Base-by-base conservation (phyloP, 2,113 vertebrate genomes). In the Platichthys stellatus region DNA sequence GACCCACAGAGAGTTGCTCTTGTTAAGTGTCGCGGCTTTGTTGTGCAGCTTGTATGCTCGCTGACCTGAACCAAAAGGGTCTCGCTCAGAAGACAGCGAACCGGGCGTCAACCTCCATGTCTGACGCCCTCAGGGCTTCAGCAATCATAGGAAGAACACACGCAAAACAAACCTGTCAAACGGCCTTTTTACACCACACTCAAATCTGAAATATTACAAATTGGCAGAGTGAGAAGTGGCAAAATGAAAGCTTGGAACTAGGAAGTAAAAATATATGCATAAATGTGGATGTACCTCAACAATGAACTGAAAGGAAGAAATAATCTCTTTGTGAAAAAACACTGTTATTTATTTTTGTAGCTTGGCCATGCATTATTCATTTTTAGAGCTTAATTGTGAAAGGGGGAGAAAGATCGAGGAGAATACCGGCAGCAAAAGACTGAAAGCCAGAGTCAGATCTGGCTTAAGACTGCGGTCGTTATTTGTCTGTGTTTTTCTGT, bases 41-140 rank as follows among this genome's bases (percentile, higher is more conserved):
- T 84, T 79, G 45, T 54, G 72, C 51, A 2, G 53, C 63, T 76
- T 83, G 72, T 72, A 74, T 83, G 87, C 76, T 87, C 86, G 59
- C 45, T 91, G 89, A 92, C 86, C 89, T 92, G 80, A 88, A 89
- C 62, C 49, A 77, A 89, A 31, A 74, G 63, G 76, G 77, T 89
- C 76, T 72, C 11, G 15, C 66, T 81, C 58, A 0, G 61, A 84
- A 66, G 76, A 79, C 83, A 83, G 69, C 14, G 13, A 78, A 77
- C 43, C 61, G 14, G 6, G 49, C 49, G 69, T 81, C 61, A 60
- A 18, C 26, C 61, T 26, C 69, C 58, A 57, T 43, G 68, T 63
- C 53, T 21, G 43, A 80, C 35, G 0, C 47, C 74, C 59, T 35
- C 2, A 2, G 64, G 73, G 69, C 18, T 65, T 54, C 18, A 67